These are phyloP conservation scores for Labrus mixtus DNA, from an alignment of 2,113 vertebrate species.

Conservation along the genomic window DNA sequence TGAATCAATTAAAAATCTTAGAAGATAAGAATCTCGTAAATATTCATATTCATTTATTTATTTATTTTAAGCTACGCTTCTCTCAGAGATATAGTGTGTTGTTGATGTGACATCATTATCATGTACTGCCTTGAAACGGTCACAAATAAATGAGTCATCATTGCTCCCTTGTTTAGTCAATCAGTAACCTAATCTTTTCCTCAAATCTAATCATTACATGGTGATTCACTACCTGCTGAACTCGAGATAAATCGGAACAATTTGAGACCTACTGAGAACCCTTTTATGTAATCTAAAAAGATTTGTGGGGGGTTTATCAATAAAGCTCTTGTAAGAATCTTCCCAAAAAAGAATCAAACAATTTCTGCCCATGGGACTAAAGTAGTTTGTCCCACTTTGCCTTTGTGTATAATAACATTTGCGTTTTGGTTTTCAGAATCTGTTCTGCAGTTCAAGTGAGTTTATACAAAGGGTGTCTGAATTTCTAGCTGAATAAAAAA, in stretches of 20 bases:
- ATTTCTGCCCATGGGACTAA: neutral
- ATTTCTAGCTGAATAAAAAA: constrained; percentile 44
- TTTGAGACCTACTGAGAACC: constrained; percentile 23
- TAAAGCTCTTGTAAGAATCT: neutral
- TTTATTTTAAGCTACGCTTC: no score
- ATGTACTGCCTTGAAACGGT: constrained; percentile 19
- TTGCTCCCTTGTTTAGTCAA: constrained; percentile 16
- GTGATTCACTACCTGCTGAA: constrained; percentile 44
- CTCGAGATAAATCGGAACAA: constrained; percentile 14
- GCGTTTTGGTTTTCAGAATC: neutral
- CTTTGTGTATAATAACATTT: neutral
- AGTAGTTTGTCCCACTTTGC: neutral
- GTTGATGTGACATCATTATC: constrained; percentile 40
- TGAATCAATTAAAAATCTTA: no score
- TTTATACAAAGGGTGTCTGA: constrained; percentile 11
- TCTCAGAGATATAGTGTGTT: neutral
- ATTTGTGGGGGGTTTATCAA: neutral
- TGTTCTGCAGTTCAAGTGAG: neutral
- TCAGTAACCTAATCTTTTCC: constrained; percentile 49
- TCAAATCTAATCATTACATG: constrained; percentile 48
- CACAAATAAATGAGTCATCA: constrained; percentile 55
- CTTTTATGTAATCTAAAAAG: neutral
- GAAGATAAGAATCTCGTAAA: no score
- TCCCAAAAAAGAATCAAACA: no score
- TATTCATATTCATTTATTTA: no score